phyloP scores from a whole-genome alignment of 2,113 vertebrate species.

The Montifringilla adamsi region DNA sequence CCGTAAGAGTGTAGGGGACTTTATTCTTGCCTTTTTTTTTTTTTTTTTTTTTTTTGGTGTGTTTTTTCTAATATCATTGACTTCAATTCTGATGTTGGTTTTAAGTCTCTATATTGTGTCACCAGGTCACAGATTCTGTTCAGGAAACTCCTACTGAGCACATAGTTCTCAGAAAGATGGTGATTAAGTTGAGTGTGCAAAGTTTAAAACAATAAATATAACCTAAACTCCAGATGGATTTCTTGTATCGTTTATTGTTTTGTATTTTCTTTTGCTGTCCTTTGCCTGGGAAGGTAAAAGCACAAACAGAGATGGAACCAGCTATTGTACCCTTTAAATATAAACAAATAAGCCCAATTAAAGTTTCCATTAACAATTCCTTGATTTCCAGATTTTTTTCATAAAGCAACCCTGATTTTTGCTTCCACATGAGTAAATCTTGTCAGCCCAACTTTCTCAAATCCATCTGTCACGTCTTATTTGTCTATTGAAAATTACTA shows the following conservation, averaged over 20 bases:
- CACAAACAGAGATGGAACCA: neutral
- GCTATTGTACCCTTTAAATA: neutral
- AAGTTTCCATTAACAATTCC: neutral
- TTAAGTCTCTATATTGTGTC: constrained; percentile 19
- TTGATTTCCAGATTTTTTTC: constrained; percentile 15
- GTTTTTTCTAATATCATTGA: neutral
- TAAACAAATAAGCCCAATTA: neutral
- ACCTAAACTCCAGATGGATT: constrained; percentile 30
- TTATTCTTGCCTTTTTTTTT: neutral
- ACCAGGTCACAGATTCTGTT: constrained; percentile 31
- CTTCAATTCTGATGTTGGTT: neutral
- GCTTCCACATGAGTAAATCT: neutral
- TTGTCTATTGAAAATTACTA: constrained; percentile 55
- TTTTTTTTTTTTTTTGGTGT: neutral
- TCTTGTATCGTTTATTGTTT: neutral
- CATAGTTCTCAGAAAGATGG: constrained; percentile 16
- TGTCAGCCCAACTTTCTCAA: constrained; percentile 29
- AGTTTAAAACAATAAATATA: constrained; percentile 69
- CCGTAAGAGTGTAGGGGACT: neutral
- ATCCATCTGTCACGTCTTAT: neutral
- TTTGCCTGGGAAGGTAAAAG: neutral
- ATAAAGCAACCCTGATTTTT: neutral
- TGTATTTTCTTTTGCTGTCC: constrained; percentile 8
- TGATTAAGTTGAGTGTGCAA: constrained; percentile 51
- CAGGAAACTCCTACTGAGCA: neutral